phyloP scores from a whole-genome alignment of 2,888 invertebrate species.

The Drosophila acutilabella region DNA sequence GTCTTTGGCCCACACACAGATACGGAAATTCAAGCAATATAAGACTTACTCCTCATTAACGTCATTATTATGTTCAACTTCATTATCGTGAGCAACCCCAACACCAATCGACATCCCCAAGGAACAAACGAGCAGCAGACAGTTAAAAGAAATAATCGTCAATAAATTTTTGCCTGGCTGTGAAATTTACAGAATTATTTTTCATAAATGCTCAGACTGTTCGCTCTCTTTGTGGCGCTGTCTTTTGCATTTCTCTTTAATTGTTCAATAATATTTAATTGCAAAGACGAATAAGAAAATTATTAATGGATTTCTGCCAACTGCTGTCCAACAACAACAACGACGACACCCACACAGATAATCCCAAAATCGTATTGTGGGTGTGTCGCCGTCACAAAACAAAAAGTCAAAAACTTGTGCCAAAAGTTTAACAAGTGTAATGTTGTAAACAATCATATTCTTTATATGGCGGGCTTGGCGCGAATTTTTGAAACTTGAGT shows the following conservation, averaged over 20 bases:
- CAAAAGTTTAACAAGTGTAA: slow-evolving; percentile 63
- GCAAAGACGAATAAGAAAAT: slow-evolving; percentile 54
- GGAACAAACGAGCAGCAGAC: slow-evolving; percentile 23
- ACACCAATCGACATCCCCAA: slow-evolving; percentile 1
- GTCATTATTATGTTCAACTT: neutral
- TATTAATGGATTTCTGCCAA: slow-evolving; percentile 58
- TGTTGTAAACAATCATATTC: slow-evolving; percentile 50
- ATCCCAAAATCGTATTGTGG: slow-evolving; percentile 52
- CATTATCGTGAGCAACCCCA: slow-evolving; percentile 4
- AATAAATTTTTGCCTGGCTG: slow-evolving; percentile 62
- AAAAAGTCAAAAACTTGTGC: slow-evolving; percentile 24
- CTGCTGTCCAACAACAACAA: slow-evolving; percentile 16
- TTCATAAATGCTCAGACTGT: slow-evolving; percentile 43
- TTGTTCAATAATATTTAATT: slow-evolving; percentile 76
- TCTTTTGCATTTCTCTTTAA: slow-evolving; percentile 62
- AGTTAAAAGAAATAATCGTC: slow-evolving; percentile 56
- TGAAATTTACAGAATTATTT: slow-evolving; percentile 51
- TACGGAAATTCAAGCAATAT: slow-evolving; percentile 9
- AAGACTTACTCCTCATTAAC: slow-evolving; percentile 3
- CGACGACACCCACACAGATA: slow-evolving; percentile 47
- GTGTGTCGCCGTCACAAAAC: slow-evolving; percentile 43
- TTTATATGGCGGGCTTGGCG: slow-evolving; percentile 45
- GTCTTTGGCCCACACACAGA: slow-evolving; percentile 53
- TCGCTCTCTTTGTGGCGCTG: slow-evolving; percentile 53
- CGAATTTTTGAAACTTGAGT: slow-evolving; percentile 41